Conservation (phyloP, 2,888 invertebrate species). For the Caenorhabditis afra region DNA sequence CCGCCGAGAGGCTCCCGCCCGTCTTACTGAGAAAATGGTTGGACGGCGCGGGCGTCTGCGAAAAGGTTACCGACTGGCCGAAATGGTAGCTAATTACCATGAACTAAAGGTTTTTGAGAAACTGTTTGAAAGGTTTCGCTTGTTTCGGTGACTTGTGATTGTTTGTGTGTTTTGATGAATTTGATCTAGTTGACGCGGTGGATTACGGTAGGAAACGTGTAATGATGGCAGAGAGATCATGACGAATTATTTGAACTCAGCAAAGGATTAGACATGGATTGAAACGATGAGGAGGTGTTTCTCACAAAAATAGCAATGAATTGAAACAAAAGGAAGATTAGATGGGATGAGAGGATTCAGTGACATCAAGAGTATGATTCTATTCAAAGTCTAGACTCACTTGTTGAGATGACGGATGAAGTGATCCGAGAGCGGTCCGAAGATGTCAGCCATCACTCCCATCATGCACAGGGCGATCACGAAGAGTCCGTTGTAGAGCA, state of each 20-base stretch:
- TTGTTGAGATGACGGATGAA: conserved; percentile 50
- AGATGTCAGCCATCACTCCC: conserved; percentile 42
- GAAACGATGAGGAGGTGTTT: neutral
- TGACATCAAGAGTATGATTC: conserved; percentile 6
- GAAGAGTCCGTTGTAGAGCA: conserved; percentile 14
- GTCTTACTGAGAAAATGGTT: no score
- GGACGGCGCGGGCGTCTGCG: no score
- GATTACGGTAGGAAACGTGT: neutral
- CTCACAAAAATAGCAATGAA: conserved; percentile 2
- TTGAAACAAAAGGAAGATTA: neutral
- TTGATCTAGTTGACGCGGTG: neutral
- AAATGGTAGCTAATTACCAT: conserved; percentile 6
- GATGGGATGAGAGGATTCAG: neutral
- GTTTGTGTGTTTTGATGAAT: neutral
- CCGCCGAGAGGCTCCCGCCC: no score
- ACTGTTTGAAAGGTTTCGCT: conserved; percentile 12
- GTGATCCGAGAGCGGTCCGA: conserved; percentile 57
- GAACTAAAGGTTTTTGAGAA: neutral
- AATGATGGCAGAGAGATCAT: neutral
- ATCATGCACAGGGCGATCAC: conserved; percentile 2
- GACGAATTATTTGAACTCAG: no score
- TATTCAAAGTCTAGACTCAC: conserved; percentile 28
- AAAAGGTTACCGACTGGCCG: neutral
- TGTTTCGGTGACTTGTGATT: neutral
- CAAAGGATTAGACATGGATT: no score